Conservation (phyloP, 2,888 invertebrate species). For the Cheilosia grossa region DNA sequence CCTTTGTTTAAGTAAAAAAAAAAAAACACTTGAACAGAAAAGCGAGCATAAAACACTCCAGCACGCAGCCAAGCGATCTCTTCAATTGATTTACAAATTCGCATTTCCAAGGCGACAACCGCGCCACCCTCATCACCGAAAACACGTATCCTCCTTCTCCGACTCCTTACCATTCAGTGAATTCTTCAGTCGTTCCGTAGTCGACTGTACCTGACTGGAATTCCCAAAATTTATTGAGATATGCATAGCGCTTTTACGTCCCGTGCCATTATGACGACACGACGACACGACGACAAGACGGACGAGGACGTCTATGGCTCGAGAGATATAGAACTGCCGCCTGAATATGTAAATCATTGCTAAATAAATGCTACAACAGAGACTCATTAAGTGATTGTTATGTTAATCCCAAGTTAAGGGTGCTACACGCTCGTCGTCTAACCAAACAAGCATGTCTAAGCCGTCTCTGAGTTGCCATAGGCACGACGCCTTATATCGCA, state of each 20-base stretch:
- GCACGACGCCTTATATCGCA: no score
- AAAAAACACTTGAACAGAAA: neutral
- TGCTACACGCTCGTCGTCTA: slow-evolving; percentile 46
- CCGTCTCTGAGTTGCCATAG: neutral
- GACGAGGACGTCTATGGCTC: neutral
- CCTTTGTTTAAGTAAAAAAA: neutral
- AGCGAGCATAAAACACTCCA: slow-evolving; percentile 27
- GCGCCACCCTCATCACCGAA: neutral
- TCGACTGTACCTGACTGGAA: slow-evolving; percentile 63
- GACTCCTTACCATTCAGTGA: neutral
- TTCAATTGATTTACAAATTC: slow-evolving; percentile 71
- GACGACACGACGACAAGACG: neutral
- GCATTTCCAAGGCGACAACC: slow-evolving; percentile 19
- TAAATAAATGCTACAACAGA: slow-evolving; percentile 66
- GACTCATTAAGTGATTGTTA: slow-evolving; percentile 72
- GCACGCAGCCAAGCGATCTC: neutral
- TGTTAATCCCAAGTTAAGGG: slow-evolving; percentile 64
- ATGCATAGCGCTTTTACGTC: slow-evolving; percentile 22
- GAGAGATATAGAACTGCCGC: slow-evolving; percentile 28
- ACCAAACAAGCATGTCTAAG: slow-evolving; percentile 39
- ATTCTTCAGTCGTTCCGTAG: slow-evolving; percentile 14
- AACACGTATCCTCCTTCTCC: neutral
- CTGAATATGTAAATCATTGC: slow-evolving; percentile 71
- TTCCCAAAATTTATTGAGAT: slow-evolving; percentile 44
- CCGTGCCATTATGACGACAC: neutral